Percentiles rank a stretch among this genome's conserved stretches.
Conservation (phyloP, 2,113 vertebrate genomes). For the Notothenia coriiceps region DNA sequence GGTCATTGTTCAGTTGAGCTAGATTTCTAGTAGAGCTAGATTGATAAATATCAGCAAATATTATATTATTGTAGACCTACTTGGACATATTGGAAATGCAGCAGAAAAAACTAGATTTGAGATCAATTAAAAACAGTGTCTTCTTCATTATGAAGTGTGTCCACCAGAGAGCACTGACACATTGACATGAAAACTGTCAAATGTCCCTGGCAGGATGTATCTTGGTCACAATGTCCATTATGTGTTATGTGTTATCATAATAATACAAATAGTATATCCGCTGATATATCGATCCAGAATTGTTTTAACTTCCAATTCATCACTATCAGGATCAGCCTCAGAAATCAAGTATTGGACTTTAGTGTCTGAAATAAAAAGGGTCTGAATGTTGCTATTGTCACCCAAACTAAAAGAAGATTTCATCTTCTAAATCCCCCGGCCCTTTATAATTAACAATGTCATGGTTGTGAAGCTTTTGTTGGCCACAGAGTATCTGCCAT, state of each 20-base stretch:
- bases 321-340: background rate
- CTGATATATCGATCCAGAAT: background rate
- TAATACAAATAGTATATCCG: too few species aligned
- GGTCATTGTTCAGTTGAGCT: background rate
- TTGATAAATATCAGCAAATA: background rate
- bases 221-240: background rate
- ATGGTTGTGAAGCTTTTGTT: slow-evolving; percentile 71
- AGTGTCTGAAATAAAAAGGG: background rate
- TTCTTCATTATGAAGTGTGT: too few species aligned
- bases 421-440: slow-evolving; percentile 16
- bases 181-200: background rate
- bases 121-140: background rate
- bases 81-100: background rate
- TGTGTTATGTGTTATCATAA: too few species aligned
- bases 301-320: background rate
- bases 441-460: slow-evolving; percentile 66
- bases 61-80: background rate
- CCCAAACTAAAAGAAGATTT: slow-evolving; percentile 34
- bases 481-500: slow-evolving; percentile 60
- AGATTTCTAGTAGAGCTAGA: background rate
- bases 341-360: background rate
- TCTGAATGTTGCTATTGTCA: slow-evolving; percentile 35
- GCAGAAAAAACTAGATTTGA: background rate
- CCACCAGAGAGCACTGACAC: background rate
- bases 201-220: background rate